Evolutionary conservation across 2,888 invertebrate genomes (phyloP).

Genomic region (Tineola bisselliella): DNA sequence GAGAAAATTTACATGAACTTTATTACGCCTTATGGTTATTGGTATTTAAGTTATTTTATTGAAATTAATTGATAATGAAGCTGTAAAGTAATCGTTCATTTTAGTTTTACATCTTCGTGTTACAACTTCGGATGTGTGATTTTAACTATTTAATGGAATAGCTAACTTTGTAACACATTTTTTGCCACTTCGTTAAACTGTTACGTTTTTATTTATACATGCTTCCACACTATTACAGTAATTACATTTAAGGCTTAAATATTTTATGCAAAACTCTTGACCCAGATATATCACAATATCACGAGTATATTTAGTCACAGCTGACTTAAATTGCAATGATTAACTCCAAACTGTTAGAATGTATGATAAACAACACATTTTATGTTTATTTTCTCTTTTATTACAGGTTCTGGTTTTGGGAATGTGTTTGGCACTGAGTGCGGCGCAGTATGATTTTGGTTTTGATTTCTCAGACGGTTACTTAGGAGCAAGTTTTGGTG

Average conservation of each 20-base stretch:
- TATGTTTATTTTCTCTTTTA: conserved; percentile 2
- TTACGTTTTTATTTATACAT: neutral
- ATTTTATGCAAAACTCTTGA: conserved; percentile 8
- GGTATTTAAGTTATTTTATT: neutral
- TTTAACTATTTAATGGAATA: neutral
- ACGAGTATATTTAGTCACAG: neutral
- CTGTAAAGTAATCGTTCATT: neutral
- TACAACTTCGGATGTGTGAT: neutral
- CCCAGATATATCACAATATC: conserved; percentile 4
- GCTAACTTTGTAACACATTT: neutral
- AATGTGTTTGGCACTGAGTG: conserved; percentile 48
- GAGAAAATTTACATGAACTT: neutral
- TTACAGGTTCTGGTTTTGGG: conserved; percentile 51
- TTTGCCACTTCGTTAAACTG: neutral
- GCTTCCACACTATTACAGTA: neutral
- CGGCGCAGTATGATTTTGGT: conserved; percentile 49
- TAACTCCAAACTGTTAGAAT: neutral
- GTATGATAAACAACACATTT: neutral
- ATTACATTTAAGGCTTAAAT: neutral
- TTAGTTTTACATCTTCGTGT: neutral
- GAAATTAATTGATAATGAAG: neutral
- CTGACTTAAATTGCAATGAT: conserved; percentile 6
- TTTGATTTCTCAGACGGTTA: conserved; percentile 40
- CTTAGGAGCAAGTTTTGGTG: conserved; percentile 51
- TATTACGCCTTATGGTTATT: neutral